Base-by-base conservation (phyloP, 2,888 invertebrate genomes). In the Pandemis corylana region DNA sequence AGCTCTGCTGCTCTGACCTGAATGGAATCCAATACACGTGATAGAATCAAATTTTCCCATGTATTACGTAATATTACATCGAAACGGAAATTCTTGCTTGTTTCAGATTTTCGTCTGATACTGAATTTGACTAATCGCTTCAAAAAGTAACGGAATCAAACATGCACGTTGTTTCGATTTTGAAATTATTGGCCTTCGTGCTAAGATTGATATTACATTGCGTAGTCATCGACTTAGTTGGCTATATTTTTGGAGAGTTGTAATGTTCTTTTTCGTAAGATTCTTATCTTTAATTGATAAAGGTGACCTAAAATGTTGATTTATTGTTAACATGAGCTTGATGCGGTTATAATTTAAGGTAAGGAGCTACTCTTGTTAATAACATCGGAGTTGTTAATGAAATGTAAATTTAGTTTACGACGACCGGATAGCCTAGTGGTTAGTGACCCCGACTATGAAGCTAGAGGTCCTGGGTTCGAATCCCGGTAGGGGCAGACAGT, bases 251-350 rank as follows among this genome's bases (percentile, higher is more conserved):
- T 42, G 10, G 36, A 28, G 36, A 28, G 41, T 20, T 49, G 41
- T 49, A 61, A 70, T 51, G 46, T 70, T 74, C n/a, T 63, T 68
- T 64, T 9, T 20, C 41, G 64, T 49, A 7, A 65, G 59, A 74
- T 74, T 74, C 69, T 70, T 74, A 69, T 70, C 49, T 69, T 66
- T 66, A 28, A 74, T 74, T 74, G 74, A 74, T 74, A 69, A 73
- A 9, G 67, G 64, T 61, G 69, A 61, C 42, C 28, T 49, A 41
- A 46, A 10, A 49, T 74, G 69, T 74, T 74, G 61, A 66, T 70
- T 70, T 70, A 66, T 70, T 7, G 44, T 61, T 51, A 61, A 74
- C 74, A 70, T 70, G 56, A 4, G 51, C 66, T 53, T 70, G 61
- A 65, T 49, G 49, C 69, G 49, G 64, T 69, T 73, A 59, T 69